A percentile compares a stretch with the other conserved stretches of the same genome.
phyloP scores from a whole-genome alignment of 2,797 vertebrate genomes.

The Smutsia temminckii region DNA sequence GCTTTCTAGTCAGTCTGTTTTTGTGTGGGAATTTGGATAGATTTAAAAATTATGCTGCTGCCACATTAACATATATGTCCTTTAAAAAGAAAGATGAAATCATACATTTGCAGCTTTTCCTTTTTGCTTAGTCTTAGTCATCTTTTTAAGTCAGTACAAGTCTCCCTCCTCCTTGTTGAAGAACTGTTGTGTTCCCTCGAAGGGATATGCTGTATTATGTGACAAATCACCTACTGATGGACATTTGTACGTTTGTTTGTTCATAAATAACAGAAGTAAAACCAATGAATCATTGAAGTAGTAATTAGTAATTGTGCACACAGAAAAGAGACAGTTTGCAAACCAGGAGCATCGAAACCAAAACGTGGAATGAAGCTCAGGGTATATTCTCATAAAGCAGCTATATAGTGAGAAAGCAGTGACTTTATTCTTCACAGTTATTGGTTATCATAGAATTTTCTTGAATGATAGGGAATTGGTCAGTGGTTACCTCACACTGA shows the following conservation, averaged over 20 bases:
- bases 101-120: constrained; percentile 25
- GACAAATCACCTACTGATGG: background rate
- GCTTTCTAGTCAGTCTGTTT: constrained; percentile 13
- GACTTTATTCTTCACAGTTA: background rate
- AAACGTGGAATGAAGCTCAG: background rate
- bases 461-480: background rate
- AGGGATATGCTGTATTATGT: constrained; percentile 9
- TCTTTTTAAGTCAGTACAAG: constrained; percentile 34
- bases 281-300: background rate
- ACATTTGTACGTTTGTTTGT: constrained; percentile 18
- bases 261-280: background rate
- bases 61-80: constrained; percentile 4
- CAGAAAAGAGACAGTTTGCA: background rate
- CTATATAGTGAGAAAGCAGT: background rate
- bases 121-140: constrained; percentile 53
- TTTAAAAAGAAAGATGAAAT: constrained; percentile 52
- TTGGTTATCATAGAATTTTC: background rate
- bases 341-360: background rate
- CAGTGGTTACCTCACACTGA: background rate
- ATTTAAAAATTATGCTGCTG: background rate
- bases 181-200: background rate
- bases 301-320: background rate
- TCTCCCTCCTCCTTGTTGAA: background rate
- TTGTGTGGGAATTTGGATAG: constrained; percentile 33
- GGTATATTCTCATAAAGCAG: background rate